phyloP scores from a whole-genome alignment of 2,888 invertebrate genomes.

The Saturnia pavonia region DNA sequence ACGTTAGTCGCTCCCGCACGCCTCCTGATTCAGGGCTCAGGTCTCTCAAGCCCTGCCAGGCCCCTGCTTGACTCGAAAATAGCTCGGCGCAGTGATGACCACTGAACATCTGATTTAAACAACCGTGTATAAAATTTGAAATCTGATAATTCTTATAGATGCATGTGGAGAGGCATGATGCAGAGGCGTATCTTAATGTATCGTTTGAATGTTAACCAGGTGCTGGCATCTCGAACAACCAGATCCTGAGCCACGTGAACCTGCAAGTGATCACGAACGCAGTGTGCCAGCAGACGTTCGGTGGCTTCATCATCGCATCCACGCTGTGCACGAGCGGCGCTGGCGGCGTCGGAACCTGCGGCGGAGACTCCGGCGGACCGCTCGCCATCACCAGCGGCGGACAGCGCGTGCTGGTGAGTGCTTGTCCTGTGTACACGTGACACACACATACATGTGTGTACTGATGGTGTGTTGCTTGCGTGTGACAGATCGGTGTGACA shows the following conservation, averaged over 20 bases:
- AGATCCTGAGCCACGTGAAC: slow-evolving; percentile 36
- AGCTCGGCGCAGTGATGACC: neutral
- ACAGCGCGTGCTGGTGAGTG: slow-evolving; percentile 17
- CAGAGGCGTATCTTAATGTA: neutral
- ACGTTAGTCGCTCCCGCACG: neutral
- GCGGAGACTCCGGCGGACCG: slow-evolving; percentile 50
- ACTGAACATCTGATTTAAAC: slow-evolving; percentile 19
- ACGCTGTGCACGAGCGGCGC: slow-evolving; percentile 39
- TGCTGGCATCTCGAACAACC: slow-evolving; percentile 26
- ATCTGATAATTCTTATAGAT: neutral
- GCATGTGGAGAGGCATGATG: neutral
- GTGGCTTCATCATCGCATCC: slow-evolving; percentile 28
- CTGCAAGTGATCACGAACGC: slow-evolving; percentile 41
- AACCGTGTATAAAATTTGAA: slow-evolving; percentile 25
- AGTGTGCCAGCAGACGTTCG: slow-evolving; percentile 34
- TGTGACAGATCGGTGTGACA: neutral
- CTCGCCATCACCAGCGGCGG: slow-evolving; percentile 34
- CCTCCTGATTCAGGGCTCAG: neutral
- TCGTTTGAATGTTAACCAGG: neutral
- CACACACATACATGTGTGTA: no score
- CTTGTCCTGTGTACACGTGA: neutral
- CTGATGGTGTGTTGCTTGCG: neutral
- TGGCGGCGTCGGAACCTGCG: slow-evolving; percentile 37
- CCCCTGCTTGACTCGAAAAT: no score
- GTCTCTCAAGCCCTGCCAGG: no score